Conservation (phyloP, 2,113 vertebrate species). For the Aplodontia rufa region DNA sequence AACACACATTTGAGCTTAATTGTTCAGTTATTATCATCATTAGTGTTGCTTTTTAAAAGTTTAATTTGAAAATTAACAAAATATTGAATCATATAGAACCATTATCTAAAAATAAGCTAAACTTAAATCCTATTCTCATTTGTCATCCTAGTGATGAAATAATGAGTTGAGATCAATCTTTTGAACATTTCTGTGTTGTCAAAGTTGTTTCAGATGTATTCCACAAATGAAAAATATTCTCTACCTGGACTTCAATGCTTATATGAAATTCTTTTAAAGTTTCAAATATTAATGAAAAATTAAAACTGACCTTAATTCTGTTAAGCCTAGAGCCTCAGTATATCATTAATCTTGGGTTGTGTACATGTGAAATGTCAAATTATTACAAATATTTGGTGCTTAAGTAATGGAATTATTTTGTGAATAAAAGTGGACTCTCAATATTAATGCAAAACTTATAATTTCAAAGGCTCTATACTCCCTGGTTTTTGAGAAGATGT, state of each 20-base stretch:
- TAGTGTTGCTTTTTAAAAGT: background rate
- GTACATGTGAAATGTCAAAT: background rate
- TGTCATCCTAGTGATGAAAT: slow-evolving; percentile 32
- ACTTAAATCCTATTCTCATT: background rate
- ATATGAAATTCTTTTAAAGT: background rate
- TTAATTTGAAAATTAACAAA: background rate
- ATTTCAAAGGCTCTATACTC: background rate
- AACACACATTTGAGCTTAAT: background rate
- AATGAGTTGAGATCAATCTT: background rate
- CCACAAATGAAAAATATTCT: background rate
- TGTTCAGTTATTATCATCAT: slow-evolving; percentile 40
- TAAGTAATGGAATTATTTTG: too few relatives aligned
- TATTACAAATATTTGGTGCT: background rate
- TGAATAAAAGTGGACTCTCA: background rate
- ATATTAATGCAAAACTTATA: background rate
- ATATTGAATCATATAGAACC: background rate
- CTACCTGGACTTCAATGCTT: background rate
- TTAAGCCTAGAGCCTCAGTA: background rate
- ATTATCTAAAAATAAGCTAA: background rate
- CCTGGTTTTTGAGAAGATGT: background rate
- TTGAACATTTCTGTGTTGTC: background rate
- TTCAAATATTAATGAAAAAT: background rate
- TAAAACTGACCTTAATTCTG: background rate
- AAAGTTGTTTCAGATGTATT: background rate
- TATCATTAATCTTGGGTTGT: background rate